phyloP scores from a whole-genome alignment of 2,888 invertebrate species.

The Oligia fasciuncula region DNA sequence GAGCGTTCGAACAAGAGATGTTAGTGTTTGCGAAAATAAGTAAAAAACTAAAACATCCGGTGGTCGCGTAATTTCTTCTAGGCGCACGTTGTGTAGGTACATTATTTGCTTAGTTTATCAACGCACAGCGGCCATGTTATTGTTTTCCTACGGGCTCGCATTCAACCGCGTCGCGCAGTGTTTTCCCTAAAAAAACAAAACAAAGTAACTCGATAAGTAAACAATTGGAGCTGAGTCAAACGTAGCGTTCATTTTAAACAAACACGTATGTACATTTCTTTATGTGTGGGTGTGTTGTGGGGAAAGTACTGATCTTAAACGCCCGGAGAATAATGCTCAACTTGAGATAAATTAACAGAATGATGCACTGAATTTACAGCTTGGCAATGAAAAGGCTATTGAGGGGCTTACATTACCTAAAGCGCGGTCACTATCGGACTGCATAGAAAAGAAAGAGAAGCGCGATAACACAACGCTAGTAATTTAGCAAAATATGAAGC shows the following conservation, averaged over 20 bases:
- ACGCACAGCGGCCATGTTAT: conserved; percentile 63
- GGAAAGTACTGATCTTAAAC: conserved; percentile 48
- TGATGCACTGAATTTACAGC: background rate
- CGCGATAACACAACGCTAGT: no score
- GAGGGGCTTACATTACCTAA: no score
- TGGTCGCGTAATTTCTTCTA: conserved; percentile 52
- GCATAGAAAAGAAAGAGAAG: no score
- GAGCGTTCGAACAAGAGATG: conserved; percentile 23
- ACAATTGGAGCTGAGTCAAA: conserved; percentile 75
- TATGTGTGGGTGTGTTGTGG: conserved; percentile 45
- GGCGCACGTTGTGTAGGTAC: conserved; percentile 48
- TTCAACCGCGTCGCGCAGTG: conserved; percentile 68
- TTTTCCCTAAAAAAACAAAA: conserved; percentile 82
- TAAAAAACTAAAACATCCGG: conserved; percentile 53
- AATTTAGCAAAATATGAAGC: no score
- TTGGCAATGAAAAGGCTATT: background rate
- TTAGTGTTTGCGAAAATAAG: conserved; percentile 43
- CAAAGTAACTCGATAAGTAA: conserved; percentile 80
- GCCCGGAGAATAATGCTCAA: conserved; percentile 10
- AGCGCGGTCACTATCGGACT: no score
- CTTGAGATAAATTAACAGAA: background rate
- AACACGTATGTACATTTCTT: conserved; percentile 58
- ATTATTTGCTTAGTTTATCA: conserved; percentile 66
- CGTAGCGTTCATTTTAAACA: conserved; percentile 62
- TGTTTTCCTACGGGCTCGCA: conserved; percentile 67